Evolutionary conservation across 2,113 vertebrate genomes (phyloP).

Genomic region (Hemichromis elongatus): DNA sequence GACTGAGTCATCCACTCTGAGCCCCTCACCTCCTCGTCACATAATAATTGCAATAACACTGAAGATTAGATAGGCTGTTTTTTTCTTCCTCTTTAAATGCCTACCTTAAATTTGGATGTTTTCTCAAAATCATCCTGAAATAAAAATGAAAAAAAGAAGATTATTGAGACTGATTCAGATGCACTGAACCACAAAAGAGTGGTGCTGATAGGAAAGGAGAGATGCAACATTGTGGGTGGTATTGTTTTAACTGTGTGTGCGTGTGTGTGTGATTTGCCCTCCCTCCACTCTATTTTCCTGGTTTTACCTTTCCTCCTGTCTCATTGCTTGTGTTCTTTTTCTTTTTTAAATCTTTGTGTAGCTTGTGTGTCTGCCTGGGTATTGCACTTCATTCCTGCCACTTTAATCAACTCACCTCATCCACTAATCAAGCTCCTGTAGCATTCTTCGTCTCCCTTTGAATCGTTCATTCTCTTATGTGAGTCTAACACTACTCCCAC

Average conservation of each 20-base stretch:
- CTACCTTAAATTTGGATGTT: constrained; percentile 67
- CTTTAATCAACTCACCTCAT: not conserved
- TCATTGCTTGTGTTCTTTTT: not conserved
- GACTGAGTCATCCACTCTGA: constrained; percentile 11
- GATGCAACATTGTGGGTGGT: not conserved
- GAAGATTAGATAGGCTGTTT: not conserved
- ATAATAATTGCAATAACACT: not conserved
- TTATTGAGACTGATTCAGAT: not conserved
- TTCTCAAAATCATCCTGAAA: constrained; percentile 64
- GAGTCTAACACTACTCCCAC: not conserved
- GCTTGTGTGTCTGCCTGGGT: not conserved
- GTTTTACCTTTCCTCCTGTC: not conserved
- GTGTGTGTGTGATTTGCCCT: not conserved
- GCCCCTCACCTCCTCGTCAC: not conserved
- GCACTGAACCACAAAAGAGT: not conserved
- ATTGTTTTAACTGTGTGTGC: not conserved
- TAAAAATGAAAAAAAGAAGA: not conserved
- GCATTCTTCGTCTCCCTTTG: not conserved
- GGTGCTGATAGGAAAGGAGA: not conserved
- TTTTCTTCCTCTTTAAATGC: not conserved
- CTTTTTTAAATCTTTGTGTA: not conserved
- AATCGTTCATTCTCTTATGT: not conserved
- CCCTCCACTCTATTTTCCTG: not conserved
- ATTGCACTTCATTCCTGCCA: not conserved
- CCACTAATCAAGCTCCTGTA: not conserved